Evolutionary conservation across 2,888 invertebrate genomes (phyloP), one percentile per base, ranked within the genome.

Genomic region (Alloscopus bannaensis): DNA sequence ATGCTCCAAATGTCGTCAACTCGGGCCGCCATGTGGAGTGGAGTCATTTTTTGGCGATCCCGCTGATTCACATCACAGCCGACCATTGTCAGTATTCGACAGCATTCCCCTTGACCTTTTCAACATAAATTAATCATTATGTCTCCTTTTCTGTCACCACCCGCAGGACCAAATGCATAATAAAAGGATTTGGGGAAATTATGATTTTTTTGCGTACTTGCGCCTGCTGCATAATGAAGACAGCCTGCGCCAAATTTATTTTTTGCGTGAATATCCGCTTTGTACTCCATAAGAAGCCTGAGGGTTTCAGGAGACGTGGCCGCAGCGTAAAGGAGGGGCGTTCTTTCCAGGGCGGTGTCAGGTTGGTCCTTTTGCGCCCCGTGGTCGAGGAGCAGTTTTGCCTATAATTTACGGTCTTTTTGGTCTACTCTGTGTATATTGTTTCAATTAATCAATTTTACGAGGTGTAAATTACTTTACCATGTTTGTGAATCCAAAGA

Each of bases 1-100:
- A 86, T 85, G 42, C 84, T 84, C 82, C 83, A 83, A 68, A 85
- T 83, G 87, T 91, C 91, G 62, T 91, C 91, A 26, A 91, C 88
- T 64, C 91, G 88, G 36, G 90, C 88, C 20, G 91, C 91, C 83
- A 83, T 91, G 87, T 91, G 91, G 76, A 91, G 88, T 28, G 91
- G 90, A 0, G 91, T 91, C 84, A 86, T 84, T 80, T 85, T 86
- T 36, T 86, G 84, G n/a, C 84, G 81, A 81, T 86, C 86, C 52
- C 84, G 59, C 20, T 85, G 81, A 80, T 86, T 86, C 16, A 86
- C 85, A 80, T 85, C 84, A 77, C 85, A 85, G 8, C 86, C 86
- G 2, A 81, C 76, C 1, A 79, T 57, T 11, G 84, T 81, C 22
- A 86, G 68, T 26, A 86, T 80, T 60, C 82, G 78, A 66, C 85